A percentile compares a stretch with the other conserved stretches of the same genome.
Conservation (phyloP, 1,140 invertebrate species). For the Chelonus insularis region DNA sequence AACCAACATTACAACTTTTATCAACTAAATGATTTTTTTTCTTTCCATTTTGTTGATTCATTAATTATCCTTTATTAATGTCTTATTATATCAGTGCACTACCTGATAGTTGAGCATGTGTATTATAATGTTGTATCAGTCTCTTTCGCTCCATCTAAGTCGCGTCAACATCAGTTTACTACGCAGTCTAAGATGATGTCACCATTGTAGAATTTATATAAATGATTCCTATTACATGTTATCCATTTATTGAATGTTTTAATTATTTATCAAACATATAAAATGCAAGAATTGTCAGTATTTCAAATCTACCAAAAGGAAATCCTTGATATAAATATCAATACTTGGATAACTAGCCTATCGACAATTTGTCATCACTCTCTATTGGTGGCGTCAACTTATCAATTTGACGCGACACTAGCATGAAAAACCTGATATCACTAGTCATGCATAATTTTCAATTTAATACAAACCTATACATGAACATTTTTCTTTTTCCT, state of each 20-base stretch:
- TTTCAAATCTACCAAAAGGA: too few species aligned
- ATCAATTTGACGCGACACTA: constrained; percentile 53
- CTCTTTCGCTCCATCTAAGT: constrained; percentile 62
- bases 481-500: not conserved
- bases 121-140: constrained; percentile 22
- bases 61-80: too few species aligned
- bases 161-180: constrained; percentile 51
- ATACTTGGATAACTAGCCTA: too few species aligned
- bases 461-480: too few species aligned
- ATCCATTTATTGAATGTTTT: not conserved
- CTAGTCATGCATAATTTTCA: constrained; percentile 26
- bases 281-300: too few species aligned
- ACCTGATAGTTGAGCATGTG: constrained; percentile 19
- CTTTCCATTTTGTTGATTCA: too few species aligned
- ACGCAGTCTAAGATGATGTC: constrained; percentile 51
- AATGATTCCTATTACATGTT: constrained; percentile 14
- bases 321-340: too few species aligned
- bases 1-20: too few species aligned
- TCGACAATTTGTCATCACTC: too few species aligned
- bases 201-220: constrained; percentile 31
- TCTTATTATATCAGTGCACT: constrained; percentile 28
- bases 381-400: constrained; percentile 22
- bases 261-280: too few species aligned
- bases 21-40: too few species aligned
- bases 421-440: constrained; percentile 14